A percentile compares a stretch with the other conserved stretches of the same genome.
Evolutionary conservation across 2,113 vertebrate genomes (phyloP).

Genomic region (Columba janthina): DNA sequence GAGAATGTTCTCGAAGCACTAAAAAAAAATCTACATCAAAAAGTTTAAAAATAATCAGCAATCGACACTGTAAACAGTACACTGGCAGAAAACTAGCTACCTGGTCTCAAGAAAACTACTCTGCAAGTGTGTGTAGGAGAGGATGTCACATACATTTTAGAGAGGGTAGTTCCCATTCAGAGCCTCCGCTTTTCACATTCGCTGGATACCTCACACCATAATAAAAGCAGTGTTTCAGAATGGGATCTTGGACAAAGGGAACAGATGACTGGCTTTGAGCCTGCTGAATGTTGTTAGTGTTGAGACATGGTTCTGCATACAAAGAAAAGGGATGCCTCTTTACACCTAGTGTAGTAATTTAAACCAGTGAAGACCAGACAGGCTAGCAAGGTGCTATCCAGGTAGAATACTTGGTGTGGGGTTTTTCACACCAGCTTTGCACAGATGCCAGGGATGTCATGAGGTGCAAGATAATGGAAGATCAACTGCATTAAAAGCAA

Average conservation of each 20-base stretch:
- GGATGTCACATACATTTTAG: background rate
- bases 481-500: background rate
- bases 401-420: background rate
- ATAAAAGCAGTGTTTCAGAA: background rate
- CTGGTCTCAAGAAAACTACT: slow-evolving; percentile 59
- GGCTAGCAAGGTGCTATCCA: background rate
- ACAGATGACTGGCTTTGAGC: background rate
- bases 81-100: slow-evolving; percentile 73
- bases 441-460: slow-evolving; percentile 7
- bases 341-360: background rate
- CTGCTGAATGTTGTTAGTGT: background rate
- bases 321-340: background rate
- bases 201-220: background rate
- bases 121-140: background rate
- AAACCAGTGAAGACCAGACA: background rate
- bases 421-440: background rate
- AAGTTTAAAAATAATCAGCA: slow-evolving; percentile 67
- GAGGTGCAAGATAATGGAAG: slow-evolving; percentile 19
- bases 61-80: slow-evolving; percentile 73
- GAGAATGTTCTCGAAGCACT: slow-evolving; percentile 37
- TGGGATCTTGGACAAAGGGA: background rate
- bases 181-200: background rate
- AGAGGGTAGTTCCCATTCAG: background rate
- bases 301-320: background rate
- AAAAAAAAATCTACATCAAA: slow-evolving; percentile 10